Base-by-base conservation (phyloP, 2,888 invertebrate species). In the Lycocerus yunnanus region DNA sequence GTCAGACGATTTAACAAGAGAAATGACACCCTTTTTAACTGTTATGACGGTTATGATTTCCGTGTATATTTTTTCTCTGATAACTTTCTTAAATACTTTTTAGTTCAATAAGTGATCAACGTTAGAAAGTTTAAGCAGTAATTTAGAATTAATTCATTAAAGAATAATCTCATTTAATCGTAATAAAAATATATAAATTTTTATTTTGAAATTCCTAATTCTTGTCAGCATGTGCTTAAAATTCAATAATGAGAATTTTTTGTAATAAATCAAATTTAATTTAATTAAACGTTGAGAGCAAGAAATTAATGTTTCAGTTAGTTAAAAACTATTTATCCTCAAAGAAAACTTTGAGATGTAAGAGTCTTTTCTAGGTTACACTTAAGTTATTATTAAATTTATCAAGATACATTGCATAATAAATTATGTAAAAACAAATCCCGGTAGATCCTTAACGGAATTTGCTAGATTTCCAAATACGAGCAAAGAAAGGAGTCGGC, bases 151-250 rank as follows among this genome's bases (percentile, higher is more conserved):
- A 43, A 43, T n/a, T 43, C n/a, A 43, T n/a, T 43, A 43, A 24
- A 10, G 24, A 24, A 24, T 2, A 24, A 24, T 27, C 3, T 27
- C 27, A 27, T 27, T 27, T 43, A 43, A 43, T 63, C 71, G 75
- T 71, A 61, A 70, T 69, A 24, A 69, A 70, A 69, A 69, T 58
- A 70, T 66, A 75, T 67, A 69, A 69, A 71, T 75, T 71, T 20
- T 10, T 18, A 20, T 18, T 11, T 63, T 63, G 18, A 2, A 63
- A 63, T 63, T 20, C 20, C 66, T 69, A 59, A 71, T 69, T 75
- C 66, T 63, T 74, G 76, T 76, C 76, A 74, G 76, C 76, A 69
- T 76, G 74, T 74, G 72, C 72, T 76, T 76, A 76, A 74, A 74
- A 74, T 76, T 76, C 76, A 76, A 76, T 76, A 74, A 76, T 74